These are phyloP conservation scores for Tetropium fuscum DNA, from an alignment of 2,888 invertebrate species.

Conservation along the genomic window DNA sequence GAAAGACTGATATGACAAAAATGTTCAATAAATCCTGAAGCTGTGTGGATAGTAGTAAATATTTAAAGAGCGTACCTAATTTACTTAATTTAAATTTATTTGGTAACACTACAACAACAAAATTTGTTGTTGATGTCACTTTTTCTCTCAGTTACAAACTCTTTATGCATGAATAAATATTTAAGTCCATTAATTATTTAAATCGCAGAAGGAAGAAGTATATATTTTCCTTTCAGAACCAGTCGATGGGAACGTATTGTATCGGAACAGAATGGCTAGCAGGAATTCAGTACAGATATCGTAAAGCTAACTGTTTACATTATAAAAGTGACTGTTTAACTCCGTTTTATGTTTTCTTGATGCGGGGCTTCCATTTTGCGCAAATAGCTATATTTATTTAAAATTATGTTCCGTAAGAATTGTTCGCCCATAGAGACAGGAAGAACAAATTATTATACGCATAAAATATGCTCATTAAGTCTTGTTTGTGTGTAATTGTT, in stretches of 20 bases:
- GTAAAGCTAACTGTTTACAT: slow-evolving; percentile 29
- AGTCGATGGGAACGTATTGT: no score
- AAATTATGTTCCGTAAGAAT: slow-evolving; percentile 50
- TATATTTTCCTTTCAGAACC: slow-evolving; percentile 6
- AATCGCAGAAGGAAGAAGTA: no score
- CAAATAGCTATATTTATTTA: slow-evolving; percentile 43
- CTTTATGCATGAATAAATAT: no score
- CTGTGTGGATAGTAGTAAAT: no score
- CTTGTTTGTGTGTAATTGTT: slow-evolving; percentile 56
- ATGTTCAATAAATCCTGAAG: no score
- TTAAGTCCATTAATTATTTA: no score
- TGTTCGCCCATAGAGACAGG: slow-evolving; percentile 50
- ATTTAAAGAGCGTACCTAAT: no score
- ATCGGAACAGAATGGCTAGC: slow-evolving; percentile 6
- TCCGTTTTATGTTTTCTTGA: slow-evolving; percentile 26
- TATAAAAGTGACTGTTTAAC: slow-evolving; percentile 23
- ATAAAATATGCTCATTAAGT: slow-evolving; percentile 56
- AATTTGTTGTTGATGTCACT: no score
- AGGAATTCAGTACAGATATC: slow-evolving; percentile 1
- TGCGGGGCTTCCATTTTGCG: slow-evolving; percentile 26
- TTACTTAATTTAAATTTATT: no score
- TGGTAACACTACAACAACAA: no score
- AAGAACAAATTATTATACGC: slow-evolving; percentile 54
- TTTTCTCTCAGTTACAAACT: no score
- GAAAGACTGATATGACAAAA: no score